Conservation (phyloP, 2,113 vertebrate species). For the Mesocricetus auratus region DNA sequence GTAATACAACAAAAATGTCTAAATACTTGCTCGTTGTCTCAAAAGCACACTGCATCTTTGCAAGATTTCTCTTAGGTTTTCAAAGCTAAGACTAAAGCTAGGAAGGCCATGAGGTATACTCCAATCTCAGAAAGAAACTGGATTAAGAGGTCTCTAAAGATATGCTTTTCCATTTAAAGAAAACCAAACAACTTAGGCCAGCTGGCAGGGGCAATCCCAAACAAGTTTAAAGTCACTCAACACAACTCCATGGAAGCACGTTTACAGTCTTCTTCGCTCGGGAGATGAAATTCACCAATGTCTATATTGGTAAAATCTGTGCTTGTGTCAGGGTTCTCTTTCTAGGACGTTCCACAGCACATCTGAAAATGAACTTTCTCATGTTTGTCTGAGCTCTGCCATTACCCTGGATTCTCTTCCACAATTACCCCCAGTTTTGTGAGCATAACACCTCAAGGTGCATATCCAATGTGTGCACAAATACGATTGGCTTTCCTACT, state of each 20-base stretch:
- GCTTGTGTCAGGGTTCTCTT: neutral
- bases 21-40: constrained; percentile 32
- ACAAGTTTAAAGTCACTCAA: neutral
- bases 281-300: neutral
- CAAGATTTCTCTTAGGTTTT: neutral
- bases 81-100: neutral
- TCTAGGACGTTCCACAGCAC: constrained; percentile 30
- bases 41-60: neutral
- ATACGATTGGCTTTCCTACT: neutral
- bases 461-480: neutral
- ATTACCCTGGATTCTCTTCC: constrained; percentile 23
- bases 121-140: constrained; percentile 11
- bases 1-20: constrained; percentile 45
- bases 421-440: constrained; percentile 7
- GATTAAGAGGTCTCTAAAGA: neutral
- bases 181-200: neutral
- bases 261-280: neutral
- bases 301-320: neutral
- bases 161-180: neutral
- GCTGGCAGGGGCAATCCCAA: neutral
- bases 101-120: neutral
- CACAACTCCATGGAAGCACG: neutral
- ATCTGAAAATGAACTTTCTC: neutral
- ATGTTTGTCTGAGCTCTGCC: neutral
- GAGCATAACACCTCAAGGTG: neutral